Evolutionary conservation across 2,888 invertebrate species (phyloP), one percentile per base, ranked within the genome.

Genomic region (Macrosoma leucophasiata): DNA sequence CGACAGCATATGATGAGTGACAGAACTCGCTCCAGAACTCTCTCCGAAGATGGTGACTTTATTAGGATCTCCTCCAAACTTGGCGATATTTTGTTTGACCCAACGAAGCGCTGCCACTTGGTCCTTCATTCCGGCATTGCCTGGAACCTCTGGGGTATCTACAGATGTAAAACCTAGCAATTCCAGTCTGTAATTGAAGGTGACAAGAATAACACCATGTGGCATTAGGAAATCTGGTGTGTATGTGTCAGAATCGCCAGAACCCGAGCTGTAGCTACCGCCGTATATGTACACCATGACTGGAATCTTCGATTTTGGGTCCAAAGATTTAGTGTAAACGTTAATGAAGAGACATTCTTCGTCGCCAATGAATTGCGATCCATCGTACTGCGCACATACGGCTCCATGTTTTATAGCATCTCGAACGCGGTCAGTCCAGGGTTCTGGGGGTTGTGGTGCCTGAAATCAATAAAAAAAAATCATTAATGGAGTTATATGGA

Each of bases 121-220:
- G 28, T 68, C 67, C 38, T 59, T 66, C 43, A 68, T 51, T 1
- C 65, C 68, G 14, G 60, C 58, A 35, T 68, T 68, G 2, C 66
- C 68, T 2, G 65, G 59, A 0, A 58, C 58, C 13, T 62, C 62
- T 10, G 57, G 50, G 3, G 41, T 60, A 17, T 62, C 57, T 10
- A 62, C 30, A 36, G 54, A 55, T 10, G 62, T 29, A 25, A 61
- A 64, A 0, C 68, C 70, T 17, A 68, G 33, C 1, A 52, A 42
- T 46, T 66, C 66, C 15, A 69, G 48, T 33, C 72, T 55, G 37
- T 68, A 71, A 44, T 72, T 72, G 0, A 70, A 33, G 6, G 74
- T 72, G 2, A 72, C 71, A 9, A 74, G 37, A 7, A 35, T 15
- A 39, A 29, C 52, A 43, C 62, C 50, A 35, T 60, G 52, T 29